Percentiles rank a stretch among this genome's conserved stretches.
These are phyloP conservation scores for Trichomycterus rosablanca DNA, from an alignment of 2,113 vertebrate genomes.

Conservation along the genomic window DNA sequence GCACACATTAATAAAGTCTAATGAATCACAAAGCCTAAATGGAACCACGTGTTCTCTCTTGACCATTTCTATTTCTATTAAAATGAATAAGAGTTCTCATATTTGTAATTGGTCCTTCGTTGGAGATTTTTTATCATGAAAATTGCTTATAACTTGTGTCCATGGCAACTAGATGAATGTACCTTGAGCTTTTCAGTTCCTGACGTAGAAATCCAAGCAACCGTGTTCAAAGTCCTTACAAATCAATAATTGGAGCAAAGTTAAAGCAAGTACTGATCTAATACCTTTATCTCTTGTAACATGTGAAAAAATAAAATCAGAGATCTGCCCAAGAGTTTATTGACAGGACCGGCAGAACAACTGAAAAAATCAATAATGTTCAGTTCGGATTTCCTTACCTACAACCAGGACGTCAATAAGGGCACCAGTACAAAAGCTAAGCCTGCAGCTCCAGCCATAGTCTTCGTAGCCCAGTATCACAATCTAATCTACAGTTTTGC, in stretches of 20 bases:
- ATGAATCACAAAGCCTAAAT: not conserved
- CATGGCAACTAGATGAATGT: not conserved
- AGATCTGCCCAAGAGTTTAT: not conserved
- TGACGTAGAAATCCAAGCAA: not conserved
- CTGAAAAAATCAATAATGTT: not conserved
- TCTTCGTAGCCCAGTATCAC: conserved; percentile 14
- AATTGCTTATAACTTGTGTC: not conserved
- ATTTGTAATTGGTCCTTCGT: not conserved
- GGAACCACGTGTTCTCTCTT: not conserved
- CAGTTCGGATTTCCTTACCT: conserved; percentile 1
- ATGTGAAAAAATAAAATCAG: not conserved
- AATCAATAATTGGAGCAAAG: not conserved
- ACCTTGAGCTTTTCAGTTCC: not conserved
- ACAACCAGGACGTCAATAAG: not conserved
- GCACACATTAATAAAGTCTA: not conserved
- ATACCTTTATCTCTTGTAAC: not conserved
- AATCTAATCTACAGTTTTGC: conserved; percentile 14
- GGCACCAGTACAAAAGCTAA: conserved; percentile 7
- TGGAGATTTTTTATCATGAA: not conserved
- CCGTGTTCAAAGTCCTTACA: not conserved
- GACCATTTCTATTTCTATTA: not conserved
- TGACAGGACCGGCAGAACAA: not conserved
- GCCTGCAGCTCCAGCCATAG: conserved; percentile 10
- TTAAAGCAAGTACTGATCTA: not conserved
- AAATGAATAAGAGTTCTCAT: not conserved